Percentiles rank a stretch among this genome's conserved stretches.
These are phyloP conservation scores for Machimus atricapillus DNA, from an alignment of 2,888 invertebrate species.

Conservation along the genomic window DNA sequence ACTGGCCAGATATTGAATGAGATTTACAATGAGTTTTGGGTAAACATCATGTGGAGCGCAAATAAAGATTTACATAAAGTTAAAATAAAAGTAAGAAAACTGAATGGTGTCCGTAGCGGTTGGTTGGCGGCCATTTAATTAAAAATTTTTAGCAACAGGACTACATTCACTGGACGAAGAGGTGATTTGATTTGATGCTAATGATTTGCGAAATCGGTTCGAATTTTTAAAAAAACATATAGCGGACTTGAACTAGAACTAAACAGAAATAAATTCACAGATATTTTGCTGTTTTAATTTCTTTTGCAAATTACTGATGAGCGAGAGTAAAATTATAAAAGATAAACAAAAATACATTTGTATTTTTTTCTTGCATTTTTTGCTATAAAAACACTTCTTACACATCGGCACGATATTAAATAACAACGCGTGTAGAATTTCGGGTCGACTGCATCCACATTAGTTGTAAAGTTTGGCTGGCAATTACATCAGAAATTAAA, in stretches of 20 bases:
- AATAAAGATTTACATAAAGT: background rate
- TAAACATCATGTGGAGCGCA: background rate
- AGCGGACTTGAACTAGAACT: background rate
- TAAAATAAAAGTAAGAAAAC: background rate
- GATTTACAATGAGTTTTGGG: background rate
- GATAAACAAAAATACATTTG: background rate
- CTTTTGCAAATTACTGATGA: background rate
- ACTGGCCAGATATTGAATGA: background rate
- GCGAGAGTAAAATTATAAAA: background rate
- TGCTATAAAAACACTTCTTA: slow-evolving; percentile 54
- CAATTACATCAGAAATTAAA: slow-evolving; percentile 39
- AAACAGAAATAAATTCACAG: background rate
- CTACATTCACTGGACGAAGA: slow-evolving; percentile 1
- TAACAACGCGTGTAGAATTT: slow-evolving; percentile 61
- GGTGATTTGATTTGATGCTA: background rate
- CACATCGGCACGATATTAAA: slow-evolving; percentile 62
- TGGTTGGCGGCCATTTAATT: background rate
- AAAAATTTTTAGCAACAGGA: background rate
- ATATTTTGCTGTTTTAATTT: background rate
- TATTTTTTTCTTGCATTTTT: background rate
- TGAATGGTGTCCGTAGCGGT: background rate
- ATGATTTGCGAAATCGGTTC: background rate
- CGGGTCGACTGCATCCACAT: slow-evolving; percentile 60
- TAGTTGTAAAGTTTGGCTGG: slow-evolving; percentile 54
- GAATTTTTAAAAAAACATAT: background rate